phyloP scores from a whole-genome alignment of 2,797 vertebrate species.

The Prionace glauca region DNA sequence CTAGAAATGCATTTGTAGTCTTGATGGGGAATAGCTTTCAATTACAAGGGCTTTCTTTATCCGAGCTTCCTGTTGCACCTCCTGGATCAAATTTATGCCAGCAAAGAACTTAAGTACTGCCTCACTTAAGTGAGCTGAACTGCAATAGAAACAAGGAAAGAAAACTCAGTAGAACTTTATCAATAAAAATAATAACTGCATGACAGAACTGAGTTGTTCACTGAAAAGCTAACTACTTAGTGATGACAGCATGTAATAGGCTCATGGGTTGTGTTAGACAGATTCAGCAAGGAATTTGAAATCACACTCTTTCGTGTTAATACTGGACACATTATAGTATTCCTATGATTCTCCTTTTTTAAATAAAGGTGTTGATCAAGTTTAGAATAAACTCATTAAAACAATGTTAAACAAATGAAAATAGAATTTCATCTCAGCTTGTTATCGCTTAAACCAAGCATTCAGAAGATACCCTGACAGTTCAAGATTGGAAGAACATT shows the following conservation, averaged over 20 bases:
- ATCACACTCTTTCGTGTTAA: background rate
- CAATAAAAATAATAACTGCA: background rate
- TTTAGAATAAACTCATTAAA: background rate
- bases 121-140: background rate
- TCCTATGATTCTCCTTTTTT: background rate
- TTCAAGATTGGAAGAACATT: background rate
- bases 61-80: background rate
- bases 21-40: background rate
- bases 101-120: background rate
- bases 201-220: background rate
- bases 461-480: background rate
- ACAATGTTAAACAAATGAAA: background rate
- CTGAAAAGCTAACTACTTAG: background rate
- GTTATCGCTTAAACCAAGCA: background rate
- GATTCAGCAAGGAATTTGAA: background rate
- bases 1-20: slow-evolving; percentile 2
- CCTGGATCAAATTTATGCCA: background rate
- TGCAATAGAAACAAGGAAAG: background rate
- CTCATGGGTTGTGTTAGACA: background rate
- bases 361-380: background rate
- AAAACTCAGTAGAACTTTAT: background rate
- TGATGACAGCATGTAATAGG: background rate
- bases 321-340: background rate
- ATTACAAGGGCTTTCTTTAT: background rate
- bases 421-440: background rate